Evolutionary conservation across 2,888 invertebrate species (phyloP).

Genomic region (Drosophila kambysellisi): DNA sequence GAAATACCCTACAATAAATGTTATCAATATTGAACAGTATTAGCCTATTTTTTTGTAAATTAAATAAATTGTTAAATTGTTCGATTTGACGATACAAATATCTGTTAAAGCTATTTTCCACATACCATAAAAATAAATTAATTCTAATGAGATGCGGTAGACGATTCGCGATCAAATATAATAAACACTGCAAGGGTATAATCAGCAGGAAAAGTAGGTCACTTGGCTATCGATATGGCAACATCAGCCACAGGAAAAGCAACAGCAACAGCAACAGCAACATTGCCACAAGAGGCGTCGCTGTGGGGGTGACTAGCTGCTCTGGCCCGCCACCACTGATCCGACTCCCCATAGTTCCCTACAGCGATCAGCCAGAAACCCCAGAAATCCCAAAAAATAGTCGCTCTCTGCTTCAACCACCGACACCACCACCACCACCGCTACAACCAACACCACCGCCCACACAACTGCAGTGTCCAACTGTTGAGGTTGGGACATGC

Average conservation of each 20-base stretch:
- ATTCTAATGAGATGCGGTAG: background rate
- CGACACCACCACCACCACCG: background rate
- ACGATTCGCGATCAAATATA: too few relatives aligned
- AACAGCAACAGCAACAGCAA: conserved; percentile 41
- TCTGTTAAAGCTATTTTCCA: background rate
- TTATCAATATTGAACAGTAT: background rate
- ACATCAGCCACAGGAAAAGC: conserved; percentile 33
- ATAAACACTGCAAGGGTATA: conserved; percentile 3
- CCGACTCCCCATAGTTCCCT: conserved; percentile 5
- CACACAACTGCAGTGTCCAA: conserved; percentile 43
- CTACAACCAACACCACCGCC: conserved; percentile 10
- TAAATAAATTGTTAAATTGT: background rate
- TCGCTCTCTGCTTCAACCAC: too few relatives aligned
- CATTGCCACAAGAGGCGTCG: conserved; percentile 44
- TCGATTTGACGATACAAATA: background rate
- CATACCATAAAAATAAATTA: background rate
- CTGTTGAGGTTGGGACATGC: conserved; percentile 52
- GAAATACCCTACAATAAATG: background rate
- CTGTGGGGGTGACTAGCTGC: conserved; percentile 47
- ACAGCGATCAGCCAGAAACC: conserved; percentile 2
- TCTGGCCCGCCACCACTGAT: background rate
- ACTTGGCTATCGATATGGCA: conserved; percentile 60
- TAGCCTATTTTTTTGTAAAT: background rate
- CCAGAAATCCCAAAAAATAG: background rate
- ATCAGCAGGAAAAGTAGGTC: conserved; percentile 53